Evolutionary conservation across 37 sponge, comb jelly and placozoan genomes (phyloP), one percentile per base, ranked within the genome.

Genomic region (Bolinopsis microptera): DNA sequence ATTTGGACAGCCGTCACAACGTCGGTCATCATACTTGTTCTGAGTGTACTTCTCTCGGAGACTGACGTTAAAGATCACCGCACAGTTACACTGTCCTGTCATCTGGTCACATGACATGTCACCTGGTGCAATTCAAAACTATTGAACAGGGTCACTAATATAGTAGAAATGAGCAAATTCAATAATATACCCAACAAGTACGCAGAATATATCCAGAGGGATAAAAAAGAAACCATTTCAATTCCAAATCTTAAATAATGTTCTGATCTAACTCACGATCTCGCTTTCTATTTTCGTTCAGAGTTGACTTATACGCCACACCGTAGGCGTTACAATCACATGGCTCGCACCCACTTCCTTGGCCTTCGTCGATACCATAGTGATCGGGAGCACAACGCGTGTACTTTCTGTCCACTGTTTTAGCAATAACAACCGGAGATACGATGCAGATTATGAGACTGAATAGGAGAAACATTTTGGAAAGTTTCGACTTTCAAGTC

Each of bases 11-110:
- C 90, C 90, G 39, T 86, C 90, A 86, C 90, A 86, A 13, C 5
- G n/a, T 41, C 90, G 25, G 41, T 40, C 9, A 30, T 86, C 28
- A 36, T 77, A 77, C 32, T 22, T 31, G 37, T 77, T 77, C 36
- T 77, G 35, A 18, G 13, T 18, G 33, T 8, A 3, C 3, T 16
- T 21, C 5, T 72, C 26, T 24, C 34, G 25, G 26, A n/a, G 1
- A 25, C 1, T 38, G 21, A 9, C 39, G 3, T 33, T 41, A 1
- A 32, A 27, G 32, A 77, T 34, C 30, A 5, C 2, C 9, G 61
- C 61, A 86, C 90, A 86, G 61, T 86, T 86, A 26, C 90, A 86
- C 90, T 86, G 61, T 16, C 90, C 90, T 24, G 90, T 86, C 0
- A 39, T 86, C 16, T 28, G 30, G 48, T 86, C 90, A 86, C 90